Base-by-base conservation (phyloP, 2,113 vertebrate genomes). In the Sinocyclocheilus grahami region DNA sequence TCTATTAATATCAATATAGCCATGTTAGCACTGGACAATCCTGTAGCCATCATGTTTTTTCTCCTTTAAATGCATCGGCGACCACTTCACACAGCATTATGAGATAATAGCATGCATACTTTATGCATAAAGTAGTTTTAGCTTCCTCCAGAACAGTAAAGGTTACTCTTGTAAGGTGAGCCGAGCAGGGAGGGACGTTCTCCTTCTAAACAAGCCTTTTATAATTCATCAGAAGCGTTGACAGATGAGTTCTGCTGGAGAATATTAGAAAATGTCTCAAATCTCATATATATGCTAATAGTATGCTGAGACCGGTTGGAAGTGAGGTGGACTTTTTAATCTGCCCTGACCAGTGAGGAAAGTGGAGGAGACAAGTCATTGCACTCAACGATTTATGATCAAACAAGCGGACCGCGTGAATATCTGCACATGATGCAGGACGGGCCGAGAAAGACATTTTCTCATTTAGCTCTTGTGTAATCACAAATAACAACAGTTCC, bases 241-340 rank as follows among this genome's bases (percentile, higher is more conserved):
- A 98, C 98, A 99, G 97, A 99, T 97, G 98, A 98, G 97, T 97
- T 97, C 96, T 97, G 97, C 97, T 96, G 94, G 94, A 97, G 97
- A 99, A 99, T 99, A 99, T 99, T 99, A 99, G 96, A 99, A 99
- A 98, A 99, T 98, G 97, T 99, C 98, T 98, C 97, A 97, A 98
- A 99, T 99, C 98, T 99, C 97, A 99, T 99, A 99, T 99, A 99
- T 99, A 99, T 99, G 98, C 98, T 99, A 99, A 99, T 99, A 93
- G 96, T 98, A 98, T 99, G 97, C 98, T 95, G 95, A 95, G 95
- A 95, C 95, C 90, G 94, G 95, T 95, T 94, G 95, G 96, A 92
- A 94, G 95, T 95, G 95, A 94, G 96, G 95, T 63, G 91, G 96
- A 95, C 95, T 97, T 98, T 97, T 98, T 99, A 97, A 99, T 99